Base-by-base conservation (phyloP, 2,797 vertebrate genomes). In the Tragelaphus oryx region DNA sequence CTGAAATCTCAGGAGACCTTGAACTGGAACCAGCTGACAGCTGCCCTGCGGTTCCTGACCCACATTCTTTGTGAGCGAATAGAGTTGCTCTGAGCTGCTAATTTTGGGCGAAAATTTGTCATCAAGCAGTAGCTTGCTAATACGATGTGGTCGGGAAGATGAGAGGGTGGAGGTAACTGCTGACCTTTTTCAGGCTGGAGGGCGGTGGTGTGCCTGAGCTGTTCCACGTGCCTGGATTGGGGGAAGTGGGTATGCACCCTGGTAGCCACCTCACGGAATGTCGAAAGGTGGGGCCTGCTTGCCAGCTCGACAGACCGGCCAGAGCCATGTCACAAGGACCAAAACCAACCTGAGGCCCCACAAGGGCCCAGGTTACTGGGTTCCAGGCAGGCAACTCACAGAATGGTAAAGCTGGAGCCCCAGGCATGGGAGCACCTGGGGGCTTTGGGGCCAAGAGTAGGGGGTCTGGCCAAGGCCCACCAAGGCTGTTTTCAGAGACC, bases 191-290 rank as follows among this genome's bases (percentile, higher is more conserved):
- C 18, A 16, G 57, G 68, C 85, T 4, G 48, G 46, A 24, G 48
- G 12, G 5, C 22, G n/a, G 1, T 1, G 33, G 8, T 28, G 44
- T 76, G 20, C 11, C 81, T 20, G 44, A 28, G 81, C 26, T 14
- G 41, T 14, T 28, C 37, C n/a, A 1, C 0, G 0, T 26, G 71
- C 30, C 81, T 13, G 44, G 26, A 24, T 46, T 12, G 28, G 46
- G 59, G 52, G 30, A 26, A 46, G 65, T 2, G 2, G 33, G 5
- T 30, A 18, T 0, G 2, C 20, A 2, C 30, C 30, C 12, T 33
- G 52, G 28, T n/a, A 37, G 68, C 30, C 4, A 9, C 57, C 78
- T 26, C 2, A 9, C 0, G 4, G 26, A 4, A 13, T 48, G 71
- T 41, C 5, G 1, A 60, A 30, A 30, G 18, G 55, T 17, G 33